Evolutionary conservation across 92 coral and sea anemone species (phyloP).

Genomic region (Hydrozoanthus gracilis): DNA sequence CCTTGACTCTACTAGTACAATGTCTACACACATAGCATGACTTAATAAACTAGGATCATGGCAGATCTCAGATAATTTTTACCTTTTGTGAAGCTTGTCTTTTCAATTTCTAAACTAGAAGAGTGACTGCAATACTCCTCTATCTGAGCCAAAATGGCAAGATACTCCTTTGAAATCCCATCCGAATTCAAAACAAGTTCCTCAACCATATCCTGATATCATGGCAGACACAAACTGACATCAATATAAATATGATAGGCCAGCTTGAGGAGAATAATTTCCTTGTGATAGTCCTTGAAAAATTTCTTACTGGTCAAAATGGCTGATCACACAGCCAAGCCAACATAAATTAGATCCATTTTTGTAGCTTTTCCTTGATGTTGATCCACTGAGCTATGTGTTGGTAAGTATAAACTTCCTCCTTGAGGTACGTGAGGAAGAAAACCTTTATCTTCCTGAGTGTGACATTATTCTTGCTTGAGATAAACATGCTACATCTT

Average conservation of each 20-base stretch:
- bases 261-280: too few relatives aligned
- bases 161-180: slow-evolving; percentile 84
- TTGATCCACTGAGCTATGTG: neutral
- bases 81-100: slow-evolving; percentile 53
- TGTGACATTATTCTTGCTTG: slow-evolving; percentile 4
- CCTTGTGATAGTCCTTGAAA: neutral
- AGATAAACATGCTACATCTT: slow-evolving; percentile 23
- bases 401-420: slow-evolving; percentile 17
- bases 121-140: slow-evolving; percentile 86
- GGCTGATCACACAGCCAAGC: neutral
- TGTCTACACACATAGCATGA: neutral
- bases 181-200: slow-evolving; percentile 64
- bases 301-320: neutral
- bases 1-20: neutral
- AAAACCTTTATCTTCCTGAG: neutral
- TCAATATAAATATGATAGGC: too few relatives aligned
- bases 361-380: slow-evolving; percentile 14
- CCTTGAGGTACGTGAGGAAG: slow-evolving; percentile 1
- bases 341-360: slow-evolving; percentile 22
- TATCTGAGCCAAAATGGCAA: slow-evolving; percentile 82
- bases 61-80: slow-evolving; percentile 28
- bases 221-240: slow-evolving; percentile 18
- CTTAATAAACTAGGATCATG: slow-evolving; percentile 19
- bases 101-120: slow-evolving; percentile 64
- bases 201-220: slow-evolving; percentile 80